Evolutionary conservation across 2,113 vertebrate genomes (phyloP).

Genomic region (Boleophthalmus pectinirostris): DNA sequence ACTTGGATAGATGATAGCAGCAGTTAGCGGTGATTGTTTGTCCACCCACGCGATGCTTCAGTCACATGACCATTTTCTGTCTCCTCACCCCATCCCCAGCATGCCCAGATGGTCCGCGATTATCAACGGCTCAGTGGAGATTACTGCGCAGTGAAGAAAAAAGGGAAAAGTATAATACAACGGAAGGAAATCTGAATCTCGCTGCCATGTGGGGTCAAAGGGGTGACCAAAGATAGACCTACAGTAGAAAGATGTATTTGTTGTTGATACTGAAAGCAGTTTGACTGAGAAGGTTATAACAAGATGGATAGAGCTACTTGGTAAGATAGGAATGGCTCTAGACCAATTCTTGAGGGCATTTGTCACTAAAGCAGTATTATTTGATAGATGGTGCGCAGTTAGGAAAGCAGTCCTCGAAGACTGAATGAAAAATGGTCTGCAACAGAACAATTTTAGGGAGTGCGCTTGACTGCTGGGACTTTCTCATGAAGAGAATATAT

Average conservation of each 20-base stretch:
- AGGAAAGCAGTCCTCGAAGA: conserved; percentile 45
- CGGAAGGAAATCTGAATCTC: conserved; percentile 20
- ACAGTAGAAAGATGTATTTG: background rate
- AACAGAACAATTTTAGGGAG: conserved; percentile 32
- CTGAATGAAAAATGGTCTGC: conserved; percentile 45
- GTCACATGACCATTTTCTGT: conserved; percentile 71
- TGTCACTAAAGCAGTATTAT: conserved; percentile 44
- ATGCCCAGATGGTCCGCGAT: conserved; percentile 79
- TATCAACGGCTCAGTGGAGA: conserved; percentile 73
- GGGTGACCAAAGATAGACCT: background rate
- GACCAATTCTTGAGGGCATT: conserved; percentile 30
- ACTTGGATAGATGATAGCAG: conserved; percentile 10
- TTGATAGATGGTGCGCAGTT: conserved; percentile 41
- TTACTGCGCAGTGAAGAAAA: conserved; percentile 62
- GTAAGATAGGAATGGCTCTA: conserved; percentile 26
- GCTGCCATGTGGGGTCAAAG: conserved; percentile 8
- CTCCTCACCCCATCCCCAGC: conserved; percentile 63
- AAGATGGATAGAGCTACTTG: conserved; percentile 19
- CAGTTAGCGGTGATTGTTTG: conserved; percentile 19
- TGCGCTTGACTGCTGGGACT: background rate
- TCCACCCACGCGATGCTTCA: conserved; percentile 40
- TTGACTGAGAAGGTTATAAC: background rate
- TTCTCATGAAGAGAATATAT: conserved; percentile 13
- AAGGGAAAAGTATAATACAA: conserved; percentile 31
- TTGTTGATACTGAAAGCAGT: background rate